Evolutionary conservation across 2,888 invertebrate genomes (phyloP).

Genomic region (Meliscaeva auricollis): DNA sequence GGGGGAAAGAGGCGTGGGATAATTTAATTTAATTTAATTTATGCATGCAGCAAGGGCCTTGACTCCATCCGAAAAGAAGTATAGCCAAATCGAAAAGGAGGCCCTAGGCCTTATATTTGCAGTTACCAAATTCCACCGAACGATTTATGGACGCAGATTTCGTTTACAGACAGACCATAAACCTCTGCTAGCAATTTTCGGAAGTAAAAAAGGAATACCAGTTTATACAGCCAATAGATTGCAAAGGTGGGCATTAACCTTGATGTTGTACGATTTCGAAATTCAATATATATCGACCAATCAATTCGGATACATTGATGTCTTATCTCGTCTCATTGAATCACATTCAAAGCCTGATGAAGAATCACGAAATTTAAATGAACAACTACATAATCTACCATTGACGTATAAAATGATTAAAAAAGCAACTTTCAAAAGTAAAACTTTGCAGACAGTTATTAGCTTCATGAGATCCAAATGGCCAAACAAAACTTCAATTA

Average conservation of each 20-base stretch:
- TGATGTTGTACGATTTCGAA: slow-evolving; percentile 53
- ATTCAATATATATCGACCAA: slow-evolving; percentile 46
- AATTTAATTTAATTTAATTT: too few species aligned
- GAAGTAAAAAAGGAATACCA: slow-evolving; percentile 32
- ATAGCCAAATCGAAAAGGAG: slow-evolving; percentile 77
- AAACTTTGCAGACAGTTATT: background rate
- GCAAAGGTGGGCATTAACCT: slow-evolving; percentile 23
- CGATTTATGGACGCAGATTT: slow-evolving; percentile 11
- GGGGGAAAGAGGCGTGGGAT: too few species aligned
- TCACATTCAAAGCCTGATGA: background rate
- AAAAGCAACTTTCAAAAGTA: background rate
- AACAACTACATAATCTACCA: background rate
- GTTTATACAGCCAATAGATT: slow-evolving; percentile 15
- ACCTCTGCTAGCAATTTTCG: background rate
- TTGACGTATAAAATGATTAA: background rate
- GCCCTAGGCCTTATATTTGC: background rate
- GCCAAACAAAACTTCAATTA: background rate
- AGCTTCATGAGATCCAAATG: background rate
- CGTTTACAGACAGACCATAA: background rate
- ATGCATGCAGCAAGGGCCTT: slow-evolving; percentile 78
- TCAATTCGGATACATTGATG: background rate
- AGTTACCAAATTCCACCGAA: background rate
- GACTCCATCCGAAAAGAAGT: slow-evolving; percentile 78
- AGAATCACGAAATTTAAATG: background rate
- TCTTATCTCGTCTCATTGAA: slow-evolving; percentile 1